phyloP scores from a whole-genome alignment of 2,888 invertebrate genomes.

The Poecilobothrus nobilitatus region DNA sequence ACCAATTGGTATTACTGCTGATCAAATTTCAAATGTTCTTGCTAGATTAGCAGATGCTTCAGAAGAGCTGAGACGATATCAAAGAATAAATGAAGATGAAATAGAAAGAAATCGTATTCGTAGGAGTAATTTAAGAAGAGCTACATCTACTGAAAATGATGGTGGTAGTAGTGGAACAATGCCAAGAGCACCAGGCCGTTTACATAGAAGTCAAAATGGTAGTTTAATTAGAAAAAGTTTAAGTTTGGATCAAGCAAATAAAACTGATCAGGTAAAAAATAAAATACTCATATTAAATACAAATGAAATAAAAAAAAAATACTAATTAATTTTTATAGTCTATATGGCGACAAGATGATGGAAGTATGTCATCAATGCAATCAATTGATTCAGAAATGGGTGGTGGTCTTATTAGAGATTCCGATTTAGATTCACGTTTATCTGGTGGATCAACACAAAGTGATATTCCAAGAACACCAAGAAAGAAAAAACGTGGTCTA shows the following conservation, averaged over 20 bases:
- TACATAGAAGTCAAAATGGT: constrained; percentile 43
- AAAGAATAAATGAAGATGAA: constrained; percentile 48
- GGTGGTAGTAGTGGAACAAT: constrained; percentile 38
- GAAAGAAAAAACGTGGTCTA: constrained; percentile 68
- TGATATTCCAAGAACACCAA: constrained; percentile 59
- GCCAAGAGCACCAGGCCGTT: constrained; percentile 38
- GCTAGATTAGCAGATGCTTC: constrained; percentile 61
- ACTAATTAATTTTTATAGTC: constrained; percentile 41
- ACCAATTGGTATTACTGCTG: constrained; percentile 27
- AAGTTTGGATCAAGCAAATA: constrained; percentile 58
- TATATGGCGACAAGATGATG: constrained; percentile 78
- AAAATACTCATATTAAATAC: constrained; percentile 12
- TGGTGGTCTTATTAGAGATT: constrained; percentile 57
- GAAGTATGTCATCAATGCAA: constrained; percentile 75
- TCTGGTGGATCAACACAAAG: constrained; percentile 81
- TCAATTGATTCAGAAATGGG: constrained; percentile 64
- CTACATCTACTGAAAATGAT: constrained; percentile 59
- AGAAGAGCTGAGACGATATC: constrained; percentile 55
- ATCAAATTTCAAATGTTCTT: constrained; percentile 42
- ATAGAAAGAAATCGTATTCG: constrained; percentile 46
- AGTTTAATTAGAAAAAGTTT: constrained; percentile 61
- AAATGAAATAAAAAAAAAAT: neutral
- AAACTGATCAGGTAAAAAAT: constrained; percentile 41
- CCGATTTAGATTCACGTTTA: constrained; percentile 63
- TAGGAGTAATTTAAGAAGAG: constrained; percentile 42